Base-by-base conservation (phyloP, 2,113 vertebrate genomes). In the Litocranius walleri region DNA sequence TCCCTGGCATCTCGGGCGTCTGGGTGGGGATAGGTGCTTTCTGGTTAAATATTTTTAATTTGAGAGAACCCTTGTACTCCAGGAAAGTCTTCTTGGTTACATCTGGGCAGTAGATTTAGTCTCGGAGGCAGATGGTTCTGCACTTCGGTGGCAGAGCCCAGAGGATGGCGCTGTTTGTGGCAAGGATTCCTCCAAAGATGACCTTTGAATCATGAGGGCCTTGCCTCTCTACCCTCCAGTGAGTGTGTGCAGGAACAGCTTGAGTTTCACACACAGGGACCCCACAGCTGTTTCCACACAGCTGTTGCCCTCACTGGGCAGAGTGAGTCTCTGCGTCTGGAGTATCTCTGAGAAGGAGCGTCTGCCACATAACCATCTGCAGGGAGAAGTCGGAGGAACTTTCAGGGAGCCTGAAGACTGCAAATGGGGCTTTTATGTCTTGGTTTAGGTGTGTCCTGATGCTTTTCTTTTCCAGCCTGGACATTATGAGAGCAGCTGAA, bases 351-450 rank as follows among this genome's bases (percentile, higher is more conserved):
- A 74, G 56, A 90, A 97, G 71, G 52, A 67, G 94, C 74, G 13
- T 85, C 91, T 97, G 94, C 93, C 78, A 54, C 61, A 19, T 29
- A 77, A 50, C 96, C 98, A 97, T 98, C 98, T 98, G 97, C 6
- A 9, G 93, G 40, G 52, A 93, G 96, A 95, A 97, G 97, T 97
- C 93, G 86, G 94, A 90, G 78, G 71, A 97, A 85, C 48, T 97
- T 93, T 40, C 3, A 6, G 93, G 61, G 86, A 90, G 48, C 33
- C 78, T 97, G 54, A 48, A 61, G 94, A 77, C 59, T 90, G 92
- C 64, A 93, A 71, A 96, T 96, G 56, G 90, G 71, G 48, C 40
- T 94, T 98, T 98, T 96, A 97, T 97, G 43, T 77, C 80, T 91
- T 36, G 7, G 52, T 61, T 85, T 91, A 62, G 90, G 43, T 94